Base-by-base conservation (phyloP, 2,888 invertebrate species). In the Sarcophaga variegata region DNA sequence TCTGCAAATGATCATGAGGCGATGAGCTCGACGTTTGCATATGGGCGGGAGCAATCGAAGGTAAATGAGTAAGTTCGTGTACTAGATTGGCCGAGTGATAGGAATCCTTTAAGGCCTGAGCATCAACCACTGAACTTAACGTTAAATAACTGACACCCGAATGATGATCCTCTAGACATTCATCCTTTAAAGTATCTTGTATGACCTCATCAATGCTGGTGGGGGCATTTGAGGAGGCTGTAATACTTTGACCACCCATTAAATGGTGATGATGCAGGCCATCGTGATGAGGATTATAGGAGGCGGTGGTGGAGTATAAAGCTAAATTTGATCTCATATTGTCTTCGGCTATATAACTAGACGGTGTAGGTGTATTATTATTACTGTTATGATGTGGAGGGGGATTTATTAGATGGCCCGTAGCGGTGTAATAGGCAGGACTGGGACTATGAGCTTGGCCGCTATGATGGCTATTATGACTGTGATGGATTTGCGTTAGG, bases 141-240 rank as follows among this genome's bases (percentile, higher is more conserved):
- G 93, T 92, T 63, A 93, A 90, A 88, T 93, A 93, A 85, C 91
- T 93, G 22, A 91, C 89, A 6, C 88, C 89, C 45, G 88, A 85
- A 71, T 93, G 92, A 87, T 91, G 92, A 12, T 92, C 92, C 59
- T 93, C 93, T 22, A 92, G 89, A 83, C 93, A 93, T 84, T 94
- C 94, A 80, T 93, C 94, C 88, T 94, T 93, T 1, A 94, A 90
- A 14, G 93, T 93, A 70, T 94, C 94, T 89, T 93, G 92, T 72
- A 94, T 93, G 27, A 94, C 93, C 75, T 94, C 94, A 88, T 94
- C 93, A n/a, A 93, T 93, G 87, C 90, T 92, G 67, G 90, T 89
- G 14, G 90, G 89, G 8, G 92, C 89, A 71, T 90, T 90, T 10
- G 89, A 85, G 17, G 89, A 87, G 54, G 89, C 89, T 11, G 85